A percentile compares a stretch with the other conserved stretches of the same genome.
Conservation (phyloP, 2,888 invertebrate genomes). For the Cephus spinipes region DNA sequence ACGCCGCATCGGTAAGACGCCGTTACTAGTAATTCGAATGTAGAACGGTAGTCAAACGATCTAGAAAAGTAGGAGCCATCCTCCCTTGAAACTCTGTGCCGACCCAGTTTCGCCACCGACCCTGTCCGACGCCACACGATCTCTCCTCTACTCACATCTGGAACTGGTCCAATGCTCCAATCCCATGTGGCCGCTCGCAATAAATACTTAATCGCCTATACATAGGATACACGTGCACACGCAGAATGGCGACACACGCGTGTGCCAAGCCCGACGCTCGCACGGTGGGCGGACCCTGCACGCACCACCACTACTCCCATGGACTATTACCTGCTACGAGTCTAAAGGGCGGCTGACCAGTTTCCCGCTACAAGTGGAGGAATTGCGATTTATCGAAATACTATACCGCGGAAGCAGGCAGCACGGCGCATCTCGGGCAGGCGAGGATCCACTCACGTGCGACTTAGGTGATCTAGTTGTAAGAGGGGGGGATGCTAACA, state of each 20-base stretch:
- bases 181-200: not conserved
- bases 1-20: too few relatives aligned
- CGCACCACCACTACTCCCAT: not conserved
- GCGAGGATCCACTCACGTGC: too few relatives aligned
- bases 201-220: not conserved
- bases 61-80: not conserved
- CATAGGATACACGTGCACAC: not conserved
- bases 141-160: not conserved
- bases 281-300: too few relatives aligned
- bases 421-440: not conserved
- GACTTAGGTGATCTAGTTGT: too few relatives aligned
- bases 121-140: not conserved
- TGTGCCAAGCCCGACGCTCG: not conserved
- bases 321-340: too few relatives aligned
- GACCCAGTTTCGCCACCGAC: not conserved
- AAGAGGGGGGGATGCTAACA: too few relatives aligned
- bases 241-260: too few relatives aligned
- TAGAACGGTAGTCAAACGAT: not conserved
- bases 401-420: not conserved
- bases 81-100: not conserved
- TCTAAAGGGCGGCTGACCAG: not conserved
- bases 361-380: not conserved
- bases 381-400: not conserved
- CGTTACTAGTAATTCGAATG: not conserved
- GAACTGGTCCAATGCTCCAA: not conserved